Evolutionary conservation across 2,113 vertebrate species (phyloP).

Genomic region (Mustelus asterias): DNA sequence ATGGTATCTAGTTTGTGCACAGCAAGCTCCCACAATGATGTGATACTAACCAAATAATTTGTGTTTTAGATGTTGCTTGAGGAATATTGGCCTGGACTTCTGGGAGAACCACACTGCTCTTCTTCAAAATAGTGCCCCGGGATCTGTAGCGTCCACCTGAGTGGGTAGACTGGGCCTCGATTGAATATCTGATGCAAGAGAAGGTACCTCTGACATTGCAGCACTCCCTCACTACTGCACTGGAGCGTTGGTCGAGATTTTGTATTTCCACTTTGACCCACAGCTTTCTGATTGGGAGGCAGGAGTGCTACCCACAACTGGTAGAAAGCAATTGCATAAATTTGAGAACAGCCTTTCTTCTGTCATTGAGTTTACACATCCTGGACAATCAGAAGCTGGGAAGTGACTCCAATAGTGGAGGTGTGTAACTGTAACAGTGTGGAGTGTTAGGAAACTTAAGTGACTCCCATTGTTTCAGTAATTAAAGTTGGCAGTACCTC

Average conservation of each 20-base stretch:
- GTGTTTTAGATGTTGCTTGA: neutral
- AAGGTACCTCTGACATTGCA: neutral
- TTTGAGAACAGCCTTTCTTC: neutral
- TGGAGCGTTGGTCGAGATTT: neutral
- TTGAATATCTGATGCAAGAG: neutral
- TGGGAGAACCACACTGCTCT: neutral
- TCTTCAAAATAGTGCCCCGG: neutral
- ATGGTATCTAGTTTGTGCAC: neutral
- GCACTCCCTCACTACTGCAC: neutral
- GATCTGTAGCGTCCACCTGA: neutral
- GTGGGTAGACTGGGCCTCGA: neutral
- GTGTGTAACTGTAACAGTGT: too few relatives aligned
- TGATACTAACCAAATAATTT: neutral
- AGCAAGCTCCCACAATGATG: neutral
- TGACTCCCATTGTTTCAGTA: neutral
- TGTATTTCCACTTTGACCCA: neutral
- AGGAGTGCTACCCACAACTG: neutral
- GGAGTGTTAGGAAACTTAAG: neutral
- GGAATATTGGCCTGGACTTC: neutral
- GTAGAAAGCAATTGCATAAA: neutral
- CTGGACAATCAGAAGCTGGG: neutral
- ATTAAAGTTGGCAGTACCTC: neutral
- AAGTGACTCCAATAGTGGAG: neutral
- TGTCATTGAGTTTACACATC: neutral
- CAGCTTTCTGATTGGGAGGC: neutral